Conservation (phyloP, 2,888 invertebrate genomes). For the Ptilodon capucinus region DNA sequence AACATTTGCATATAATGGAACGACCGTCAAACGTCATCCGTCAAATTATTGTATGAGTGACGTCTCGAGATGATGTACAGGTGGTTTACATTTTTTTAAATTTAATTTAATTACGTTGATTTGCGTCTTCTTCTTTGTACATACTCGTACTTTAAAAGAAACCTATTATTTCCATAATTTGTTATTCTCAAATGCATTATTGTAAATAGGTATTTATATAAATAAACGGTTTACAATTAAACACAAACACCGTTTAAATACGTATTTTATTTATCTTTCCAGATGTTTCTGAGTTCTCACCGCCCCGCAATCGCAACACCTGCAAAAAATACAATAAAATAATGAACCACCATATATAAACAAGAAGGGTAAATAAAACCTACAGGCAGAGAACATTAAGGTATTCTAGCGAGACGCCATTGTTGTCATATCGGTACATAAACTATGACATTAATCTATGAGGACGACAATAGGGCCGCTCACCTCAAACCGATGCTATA, state of each 20-base stretch:
- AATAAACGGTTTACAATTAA: background rate
- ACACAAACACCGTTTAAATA: background rate
- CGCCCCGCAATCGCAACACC: constrained; percentile 26
- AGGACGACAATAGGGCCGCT: constrained; percentile 70
- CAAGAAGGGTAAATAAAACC: constrained; percentile 66
- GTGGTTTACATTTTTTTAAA: constrained; percentile 28
- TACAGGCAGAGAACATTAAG: constrained; percentile 70
- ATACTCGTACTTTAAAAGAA: too few relatives aligned
- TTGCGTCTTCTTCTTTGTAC: too few relatives aligned
- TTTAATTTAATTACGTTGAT: too few relatives aligned
- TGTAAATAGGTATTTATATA: background rate
- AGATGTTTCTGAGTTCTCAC: constrained; percentile 9
- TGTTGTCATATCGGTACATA: constrained; percentile 80
- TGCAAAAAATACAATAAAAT: constrained; percentile 42
- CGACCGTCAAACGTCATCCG: constrained; percentile 48
- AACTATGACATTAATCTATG: constrained; percentile 79
- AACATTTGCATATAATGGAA: constrained; percentile 80
- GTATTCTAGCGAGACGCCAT: constrained; percentile 73
- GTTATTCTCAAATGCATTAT: background rate
- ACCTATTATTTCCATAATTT: too few relatives aligned
- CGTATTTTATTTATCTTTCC: constrained; percentile 11
- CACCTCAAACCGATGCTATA: constrained; percentile 59
- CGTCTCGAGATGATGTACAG: constrained; percentile 47
- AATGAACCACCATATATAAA: constrained; percentile 59
- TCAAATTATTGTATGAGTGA: constrained; percentile 57